Evolutionary conservation across 2,113 vertebrate genomes (phyloP), one percentile per base, ranked within the genome.

Genomic region (Muscicapa adusta): DNA sequence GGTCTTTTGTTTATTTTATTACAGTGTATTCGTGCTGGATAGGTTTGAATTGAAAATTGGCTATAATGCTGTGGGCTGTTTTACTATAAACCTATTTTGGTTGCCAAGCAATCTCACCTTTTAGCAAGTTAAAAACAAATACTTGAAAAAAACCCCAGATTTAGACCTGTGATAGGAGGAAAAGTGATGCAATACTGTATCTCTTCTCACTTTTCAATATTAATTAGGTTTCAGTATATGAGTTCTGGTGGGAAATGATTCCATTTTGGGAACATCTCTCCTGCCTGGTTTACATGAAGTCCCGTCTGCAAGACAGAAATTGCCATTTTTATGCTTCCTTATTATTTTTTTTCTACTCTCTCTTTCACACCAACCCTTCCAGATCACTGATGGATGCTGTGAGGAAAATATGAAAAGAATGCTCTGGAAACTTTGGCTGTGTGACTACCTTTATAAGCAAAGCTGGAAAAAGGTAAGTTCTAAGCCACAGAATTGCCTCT

Each of bases 191-290:
- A 63, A 48, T 19, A 24, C 12, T 34, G 16, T 33, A 12, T 5
- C 10, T 31, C 31, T 65, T 92, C 91, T 94, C 87, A 94, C 81
- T 92, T 81, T 60, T 67, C 20, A 67, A 3, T 34, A 61, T 26
- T 60, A 74, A 67, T 67, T 67, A 34, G n/a, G 24, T 53, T 67
- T 67, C 70, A 68, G 8, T 33, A 10, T 8, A 5, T 8, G 48
- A 84, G 25, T 12, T 19, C 38, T 66, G 62, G 11, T 42, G 42
- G 51, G 43, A 84, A 74, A 40, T 7, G 1, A 47, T 58, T 57
- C 62, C 60, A 33, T 53, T 42, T 54, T 42, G 54, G 24, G 40
- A n/a, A 53, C 66, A 34, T 24, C n/a, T 50, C 31, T 71, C 66
- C 82, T 82, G 74, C 54, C 71, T 82, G 68, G 16, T 31, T 66